Evolutionary conservation across 2,113 vertebrate species (phyloP).

Genomic region (Mobula birostris): DNA sequence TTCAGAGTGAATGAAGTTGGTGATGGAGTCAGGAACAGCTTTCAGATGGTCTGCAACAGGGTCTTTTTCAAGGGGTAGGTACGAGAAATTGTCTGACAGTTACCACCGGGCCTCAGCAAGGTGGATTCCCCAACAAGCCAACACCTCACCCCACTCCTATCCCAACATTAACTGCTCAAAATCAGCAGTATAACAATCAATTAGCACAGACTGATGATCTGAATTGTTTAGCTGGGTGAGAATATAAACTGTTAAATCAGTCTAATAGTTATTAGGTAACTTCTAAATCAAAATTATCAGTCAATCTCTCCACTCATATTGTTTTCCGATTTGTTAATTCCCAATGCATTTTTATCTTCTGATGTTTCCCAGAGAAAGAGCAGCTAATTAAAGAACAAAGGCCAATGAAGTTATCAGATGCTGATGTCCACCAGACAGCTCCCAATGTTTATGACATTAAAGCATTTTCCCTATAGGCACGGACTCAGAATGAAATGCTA

Average conservation of each 20-base stretch:
- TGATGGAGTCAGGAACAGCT: no score
- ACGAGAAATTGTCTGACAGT: no score
- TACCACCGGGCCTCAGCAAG: no score
- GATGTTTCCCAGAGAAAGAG: not conserved
- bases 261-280: not conserved
- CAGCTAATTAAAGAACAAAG: not conserved
- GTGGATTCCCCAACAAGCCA: no score
- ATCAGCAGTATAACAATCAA: not conserved
- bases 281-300: not conserved
- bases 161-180: not conserved
- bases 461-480: not conserved
- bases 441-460: not conserved
- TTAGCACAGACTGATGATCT: not conserved
- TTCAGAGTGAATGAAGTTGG: no score
- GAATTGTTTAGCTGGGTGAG: not conserved
- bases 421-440: not conserved
- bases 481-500: not conserved
- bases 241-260: not conserved
- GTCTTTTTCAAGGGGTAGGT: no score
- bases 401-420: not conserved
- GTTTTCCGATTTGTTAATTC: not conserved
- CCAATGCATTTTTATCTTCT: not conserved
- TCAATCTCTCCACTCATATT: not conserved
- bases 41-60: no score
- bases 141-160: no score